phyloP scores from a whole-genome alignment of 2,888 invertebrate species.

The Macaria notata region DNA sequence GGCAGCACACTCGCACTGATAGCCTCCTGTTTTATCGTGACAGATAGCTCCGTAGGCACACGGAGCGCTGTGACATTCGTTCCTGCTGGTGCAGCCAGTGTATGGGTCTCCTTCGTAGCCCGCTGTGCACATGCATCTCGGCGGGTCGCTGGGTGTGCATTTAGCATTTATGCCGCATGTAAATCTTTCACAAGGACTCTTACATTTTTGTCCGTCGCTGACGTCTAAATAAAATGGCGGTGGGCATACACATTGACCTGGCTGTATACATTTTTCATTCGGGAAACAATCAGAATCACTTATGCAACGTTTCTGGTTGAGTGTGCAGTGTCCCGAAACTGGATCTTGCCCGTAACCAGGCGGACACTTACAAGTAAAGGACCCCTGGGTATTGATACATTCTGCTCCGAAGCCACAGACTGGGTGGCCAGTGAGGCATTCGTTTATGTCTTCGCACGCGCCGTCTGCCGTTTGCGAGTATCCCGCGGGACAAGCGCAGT shows the following conservation, averaged over 20 bases:
- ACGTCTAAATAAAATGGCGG: constrained; percentile 94
- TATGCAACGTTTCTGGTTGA: constrained; percentile 91
- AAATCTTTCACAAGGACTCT: constrained; percentile 95
- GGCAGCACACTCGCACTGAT: constrained; percentile 92
- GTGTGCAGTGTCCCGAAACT: constrained; percentile 90
- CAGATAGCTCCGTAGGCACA: constrained; percentile 95
- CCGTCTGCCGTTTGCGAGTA: constrained; percentile 89
- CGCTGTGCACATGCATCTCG: constrained; percentile 92
- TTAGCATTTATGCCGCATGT: constrained; percentile 95
- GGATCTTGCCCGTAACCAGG: constrained; percentile 91
- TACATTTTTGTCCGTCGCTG: constrained; percentile 91
- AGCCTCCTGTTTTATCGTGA: constrained; percentile 92
- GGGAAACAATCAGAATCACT: constrained; percentile 91
- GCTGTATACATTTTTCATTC: constrained; percentile 95
- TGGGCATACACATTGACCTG: constrained; percentile 95
- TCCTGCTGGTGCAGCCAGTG: constrained; percentile 91
- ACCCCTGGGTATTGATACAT: constrained; percentile 90
- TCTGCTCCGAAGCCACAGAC: constrained; percentile 94
- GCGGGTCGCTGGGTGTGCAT: constrained; percentile 94
- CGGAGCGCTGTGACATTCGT: constrained; percentile 92
- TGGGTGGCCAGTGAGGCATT: constrained; percentile 88
- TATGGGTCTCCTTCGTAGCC: constrained; percentile 94
- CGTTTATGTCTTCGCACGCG: constrained; percentile 92
- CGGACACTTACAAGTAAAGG: constrained; percentile 91
- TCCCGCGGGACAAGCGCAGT: constrained; percentile 96